Evolutionary conservation across 64 coral and sea anemone species (phyloP).

Genomic region (Pachyseris speciosa): DNA sequence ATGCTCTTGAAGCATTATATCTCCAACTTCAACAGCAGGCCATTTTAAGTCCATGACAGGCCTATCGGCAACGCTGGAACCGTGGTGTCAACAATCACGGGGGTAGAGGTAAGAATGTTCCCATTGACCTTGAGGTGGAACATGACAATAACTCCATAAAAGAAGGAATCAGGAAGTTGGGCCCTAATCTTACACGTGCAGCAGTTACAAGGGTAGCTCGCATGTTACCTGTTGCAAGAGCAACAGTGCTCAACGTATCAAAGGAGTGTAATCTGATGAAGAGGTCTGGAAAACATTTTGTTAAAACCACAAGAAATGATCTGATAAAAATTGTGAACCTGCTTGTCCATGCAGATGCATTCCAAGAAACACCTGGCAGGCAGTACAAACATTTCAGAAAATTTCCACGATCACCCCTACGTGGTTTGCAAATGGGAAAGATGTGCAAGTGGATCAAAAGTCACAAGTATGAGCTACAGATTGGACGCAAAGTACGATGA

Average conservation of each 20-base stretch:
- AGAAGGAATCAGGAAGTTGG: constrained; percentile 55
- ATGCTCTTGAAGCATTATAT: too few relatives aligned
- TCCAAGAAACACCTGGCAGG: not conserved
- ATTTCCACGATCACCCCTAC: too few relatives aligned
- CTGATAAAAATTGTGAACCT: constrained; percentile 5
- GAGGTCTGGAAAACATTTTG: not conserved
- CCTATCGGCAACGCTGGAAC: constrained; percentile 61
- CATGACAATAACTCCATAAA: constrained; percentile 60
- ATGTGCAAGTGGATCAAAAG: constrained; percentile 51
- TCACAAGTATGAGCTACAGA: not conserved
- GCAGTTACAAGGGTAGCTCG: constrained; percentile 8
- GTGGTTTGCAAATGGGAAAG: not conserved
- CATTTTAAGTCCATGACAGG: constrained; percentile 31
- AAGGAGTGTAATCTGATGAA: not conserved
- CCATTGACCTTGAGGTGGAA: constrained; percentile 64
- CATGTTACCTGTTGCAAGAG: not conserved
- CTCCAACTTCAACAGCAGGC: too few relatives aligned
- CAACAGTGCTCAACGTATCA: not conserved
- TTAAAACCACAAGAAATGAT: constrained; percentile 6
- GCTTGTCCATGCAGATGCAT: constrained; percentile 15
- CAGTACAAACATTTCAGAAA: constrained; percentile 6
- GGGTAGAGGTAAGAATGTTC: constrained; percentile 16
- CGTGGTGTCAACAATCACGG: not conserved
- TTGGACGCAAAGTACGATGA: not conserved
- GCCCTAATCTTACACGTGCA: constrained; percentile 25